Conservation (phyloP, 1,140 invertebrate genomes). For the Aphidius ervi region DNA sequence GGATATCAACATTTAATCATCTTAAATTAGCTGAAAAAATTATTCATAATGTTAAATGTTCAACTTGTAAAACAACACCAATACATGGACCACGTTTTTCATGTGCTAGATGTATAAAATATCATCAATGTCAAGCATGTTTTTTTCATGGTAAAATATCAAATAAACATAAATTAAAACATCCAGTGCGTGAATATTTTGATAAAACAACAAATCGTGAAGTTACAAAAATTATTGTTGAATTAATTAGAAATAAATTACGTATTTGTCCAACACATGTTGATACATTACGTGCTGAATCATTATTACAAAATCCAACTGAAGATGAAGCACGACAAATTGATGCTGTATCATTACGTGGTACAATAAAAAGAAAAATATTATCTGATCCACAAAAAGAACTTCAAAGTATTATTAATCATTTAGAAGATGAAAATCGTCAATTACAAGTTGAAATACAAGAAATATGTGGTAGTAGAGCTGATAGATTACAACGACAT, state of each 20-base stretch:
- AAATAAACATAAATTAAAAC: slow-evolving; percentile 70
- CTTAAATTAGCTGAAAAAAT: slow-evolving; percentile 56
- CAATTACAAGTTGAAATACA: slow-evolving; percentile 46
- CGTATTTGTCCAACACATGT: slow-evolving; percentile 44
- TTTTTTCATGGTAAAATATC: slow-evolving; percentile 70
- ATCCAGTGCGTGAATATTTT: slow-evolving; percentile 77
- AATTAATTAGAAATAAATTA: slow-evolving; percentile 51
- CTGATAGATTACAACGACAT: slow-evolving; percentile 46
- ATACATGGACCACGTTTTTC: slow-evolving; percentile 62
- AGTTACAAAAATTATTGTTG: slow-evolving; percentile 50
- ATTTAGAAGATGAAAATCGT: slow-evolving; percentile 55
- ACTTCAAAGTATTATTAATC: slow-evolving; percentile 55
- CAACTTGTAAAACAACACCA: slow-evolving; percentile 55
- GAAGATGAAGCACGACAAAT: slow-evolving; percentile 35
- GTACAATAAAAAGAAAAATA: slow-evolving; percentile 41
- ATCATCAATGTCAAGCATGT: slow-evolving; percentile 77
- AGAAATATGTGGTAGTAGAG: slow-evolving; percentile 44
- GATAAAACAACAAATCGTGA: slow-evolving; percentile 54
- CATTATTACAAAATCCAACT: slow-evolving; percentile 29
- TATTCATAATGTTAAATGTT: slow-evolving; percentile 57
- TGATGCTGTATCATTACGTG: slow-evolving; percentile 39
- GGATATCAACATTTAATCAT: slow-evolving; percentile 61
- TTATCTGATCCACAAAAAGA: slow-evolving; percentile 51
- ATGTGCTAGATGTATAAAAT: slow-evolving; percentile 71
- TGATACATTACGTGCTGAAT: slow-evolving; percentile 30